Evolutionary conservation across 2,797 vertebrate genomes (phyloP).

Genomic region (Brotula barbata): DNA sequence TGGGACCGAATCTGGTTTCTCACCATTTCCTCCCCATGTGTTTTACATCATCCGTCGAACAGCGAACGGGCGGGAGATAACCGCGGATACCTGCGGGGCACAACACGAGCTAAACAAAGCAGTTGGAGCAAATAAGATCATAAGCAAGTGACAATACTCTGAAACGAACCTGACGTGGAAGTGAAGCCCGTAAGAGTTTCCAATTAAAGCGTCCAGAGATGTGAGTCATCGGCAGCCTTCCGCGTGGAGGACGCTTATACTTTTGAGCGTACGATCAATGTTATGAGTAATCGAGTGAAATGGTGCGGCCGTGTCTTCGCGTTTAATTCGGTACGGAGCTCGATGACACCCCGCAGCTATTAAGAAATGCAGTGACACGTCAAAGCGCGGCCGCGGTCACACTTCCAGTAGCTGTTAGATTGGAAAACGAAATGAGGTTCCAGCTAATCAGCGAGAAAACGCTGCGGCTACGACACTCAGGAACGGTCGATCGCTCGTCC

Average conservation of each 20-base stretch:
- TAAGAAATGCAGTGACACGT: conserved; percentile 39
- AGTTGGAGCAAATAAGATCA: conserved; percentile 17
- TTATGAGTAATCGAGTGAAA: conserved; percentile 17
- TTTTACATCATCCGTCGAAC: conserved; percentile 64
- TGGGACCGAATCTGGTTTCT: conserved; percentile 66
- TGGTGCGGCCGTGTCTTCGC: neutral
- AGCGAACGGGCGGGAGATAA: conserved; percentile 53
- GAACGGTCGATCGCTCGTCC: conserved; percentile 19
- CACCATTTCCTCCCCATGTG: conserved; percentile 72
- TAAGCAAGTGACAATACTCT: conserved; percentile 40
- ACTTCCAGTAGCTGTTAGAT: conserved; percentile 35
- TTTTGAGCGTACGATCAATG: conserved; percentile 25
- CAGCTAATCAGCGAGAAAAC: conserved; percentile 53
- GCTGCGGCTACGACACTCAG: conserved; percentile 37
- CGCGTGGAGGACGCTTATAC: conserved; percentile 19
- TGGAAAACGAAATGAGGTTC: conserved; percentile 48
- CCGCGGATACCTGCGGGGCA: conserved; percentile 59
- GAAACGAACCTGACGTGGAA: conserved; percentile 22
- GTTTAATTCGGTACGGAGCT: neutral
- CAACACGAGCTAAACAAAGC: conserved; percentile 14
- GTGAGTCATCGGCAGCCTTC: conserved; percentile 33
- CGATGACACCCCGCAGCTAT: conserved; percentile 28
- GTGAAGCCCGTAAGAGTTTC: conserved; percentile 35
- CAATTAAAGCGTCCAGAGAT: conserved; percentile 21
- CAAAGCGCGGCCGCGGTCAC: conserved; percentile 25